A percentile compares a stretch with the other conserved stretches of the same genome.
phyloP scores from a whole-genome alignment of 2,888 invertebrate genomes.

The Apamea monoglypha region DNA sequence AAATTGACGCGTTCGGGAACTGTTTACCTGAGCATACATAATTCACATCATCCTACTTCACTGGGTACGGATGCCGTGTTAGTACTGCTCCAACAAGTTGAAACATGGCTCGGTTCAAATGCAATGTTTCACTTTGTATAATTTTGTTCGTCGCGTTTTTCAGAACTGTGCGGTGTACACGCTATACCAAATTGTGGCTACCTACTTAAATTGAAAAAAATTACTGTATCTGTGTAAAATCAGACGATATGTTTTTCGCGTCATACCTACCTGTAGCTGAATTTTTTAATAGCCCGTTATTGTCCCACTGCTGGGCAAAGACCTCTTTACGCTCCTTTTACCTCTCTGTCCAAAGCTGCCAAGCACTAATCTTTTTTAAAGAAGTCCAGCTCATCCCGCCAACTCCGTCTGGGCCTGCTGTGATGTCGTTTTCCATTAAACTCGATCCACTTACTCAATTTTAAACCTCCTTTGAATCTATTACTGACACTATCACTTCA shows the following conservation, averaged over 20 bases:
- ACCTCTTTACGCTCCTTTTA: not conserved
- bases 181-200: not conserved
- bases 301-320: not conserved
- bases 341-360: no score
- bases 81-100: constrained; percentile 33
- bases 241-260: not conserved
- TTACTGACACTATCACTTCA: not conserved
- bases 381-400: not conserved
- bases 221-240: not conserved
- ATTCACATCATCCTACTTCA: constrained; percentile 71
- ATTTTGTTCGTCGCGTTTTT: constrained; percentile 22
- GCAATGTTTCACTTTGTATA: constrained; percentile 43
- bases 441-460: not conserved
- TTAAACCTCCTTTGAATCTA: not conserved
- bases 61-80: constrained; percentile 46
- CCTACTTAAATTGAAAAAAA: not conserved
- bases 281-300: not conserved
- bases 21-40: constrained; percentile 70
- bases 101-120: constrained; percentile 31
- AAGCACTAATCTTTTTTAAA: no score
- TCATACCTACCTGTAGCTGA: not conserved
- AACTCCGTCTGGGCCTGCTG: not conserved
- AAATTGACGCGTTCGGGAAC: constrained; percentile 43
- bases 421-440: not conserved
- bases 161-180: not conserved